Base-by-base conservation (phyloP, 1,140 invertebrate genomes). In the Listronotus bonariensis region DNA sequence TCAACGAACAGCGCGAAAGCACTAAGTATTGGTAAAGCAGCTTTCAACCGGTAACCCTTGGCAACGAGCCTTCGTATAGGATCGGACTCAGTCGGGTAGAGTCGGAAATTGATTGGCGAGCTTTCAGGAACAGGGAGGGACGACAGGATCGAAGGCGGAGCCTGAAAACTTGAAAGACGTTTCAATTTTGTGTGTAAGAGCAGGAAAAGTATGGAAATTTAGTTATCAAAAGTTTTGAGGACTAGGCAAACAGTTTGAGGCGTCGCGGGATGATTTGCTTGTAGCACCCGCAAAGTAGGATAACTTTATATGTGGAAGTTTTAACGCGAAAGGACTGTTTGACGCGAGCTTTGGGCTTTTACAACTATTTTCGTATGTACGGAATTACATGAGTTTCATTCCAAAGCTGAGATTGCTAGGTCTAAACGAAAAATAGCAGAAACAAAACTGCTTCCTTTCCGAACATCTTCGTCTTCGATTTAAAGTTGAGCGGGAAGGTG, bases 41-140 rank as follows among this genome's bases (percentile, higher is more conserved):
- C 72, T 72, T 75, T 74, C 68, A 65, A 69, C 56, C 74, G 76
- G n/a, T 79, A 71, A 71, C 76, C 77, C 77, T 68, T 79, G 68
- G 76, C 77, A 79, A 79, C 77, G 63, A 38, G 18, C 36, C 18
- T 57, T 78, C 77, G 77, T 12, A 6, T 1, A 49, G 9, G 9
- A 20, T 72, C 77, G 77, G 32, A 9, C 9, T 10, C 7, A 0
- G 12, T 69, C 76, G 77, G 53, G 15, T 38, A 32, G 41, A 14
- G 40, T 43, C 46, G 9, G 15, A 6, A n/a, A 20, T 18, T 42
- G 18, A 75, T 75, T 75, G 75, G 75, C 20, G 32, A 56, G 58
- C 34, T 53, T 43, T 46, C 41, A 20, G 49, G 11, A 41, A 31
- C 3, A 9, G 58, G 73, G 71, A 32, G 66, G 65, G 15, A 52